Conservation (phyloP, 2,113 vertebrate genomes). For the Gorilla gorilla region DNA sequence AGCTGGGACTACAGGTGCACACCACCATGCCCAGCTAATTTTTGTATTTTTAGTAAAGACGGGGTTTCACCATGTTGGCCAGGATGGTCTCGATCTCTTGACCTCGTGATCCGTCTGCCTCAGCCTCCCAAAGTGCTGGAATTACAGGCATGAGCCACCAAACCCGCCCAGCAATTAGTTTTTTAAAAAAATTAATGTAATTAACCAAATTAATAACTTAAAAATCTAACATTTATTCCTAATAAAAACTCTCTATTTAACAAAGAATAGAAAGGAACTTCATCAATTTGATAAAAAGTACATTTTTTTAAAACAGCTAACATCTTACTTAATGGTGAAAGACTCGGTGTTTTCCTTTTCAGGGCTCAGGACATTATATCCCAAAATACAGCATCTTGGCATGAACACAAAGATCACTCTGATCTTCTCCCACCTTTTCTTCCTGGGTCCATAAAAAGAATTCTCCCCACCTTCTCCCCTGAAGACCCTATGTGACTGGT, state of each 20-base stretch:
- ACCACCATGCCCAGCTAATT: no score
- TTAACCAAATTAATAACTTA: neutral
- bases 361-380: neutral
- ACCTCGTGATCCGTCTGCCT: no score
- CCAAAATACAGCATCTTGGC: neutral
- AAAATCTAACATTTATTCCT: neutral
- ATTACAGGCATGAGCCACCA: no score
- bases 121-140: no score
- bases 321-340: neutral
- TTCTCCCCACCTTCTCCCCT: neutral
- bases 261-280: neutral
- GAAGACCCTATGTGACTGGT: neutral
- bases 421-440: neutral
- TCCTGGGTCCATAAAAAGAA: neutral
- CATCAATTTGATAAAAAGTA: neutral
- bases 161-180: rapidly evolving
- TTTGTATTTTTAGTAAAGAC: no score
- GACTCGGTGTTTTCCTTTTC: neutral
- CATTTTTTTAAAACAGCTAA: neutral
- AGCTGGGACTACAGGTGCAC: no score
- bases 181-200: neutral
- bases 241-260: neutral
- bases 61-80: no score
- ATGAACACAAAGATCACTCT: neutral
- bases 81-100: no score